A percentile compares a stretch with the other conserved stretches of the same genome.
Conservation (phyloP, 2,888 invertebrate genomes). For the Candidula unifasciata region DNA sequence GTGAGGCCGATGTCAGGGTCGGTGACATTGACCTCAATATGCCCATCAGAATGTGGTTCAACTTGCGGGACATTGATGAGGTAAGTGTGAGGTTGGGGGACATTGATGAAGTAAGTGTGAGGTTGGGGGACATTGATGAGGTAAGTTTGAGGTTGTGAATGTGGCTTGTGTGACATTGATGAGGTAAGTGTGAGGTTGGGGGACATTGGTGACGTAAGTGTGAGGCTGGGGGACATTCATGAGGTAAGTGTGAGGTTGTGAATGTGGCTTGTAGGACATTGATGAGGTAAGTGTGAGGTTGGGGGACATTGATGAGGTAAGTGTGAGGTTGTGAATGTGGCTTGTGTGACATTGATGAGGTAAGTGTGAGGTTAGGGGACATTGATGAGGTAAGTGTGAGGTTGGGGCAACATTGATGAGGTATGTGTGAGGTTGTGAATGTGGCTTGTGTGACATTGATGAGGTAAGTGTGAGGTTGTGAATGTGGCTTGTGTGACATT, state of each 20-base stretch:
- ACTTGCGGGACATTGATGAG: slow-evolving; percentile 85
- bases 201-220: neutral
- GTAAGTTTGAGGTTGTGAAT: neutral
- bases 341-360: no score
- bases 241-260: no score
- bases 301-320: neutral
- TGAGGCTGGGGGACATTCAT: neutral
- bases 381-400: no score
- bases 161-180: neutral
- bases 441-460: neutral
- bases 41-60: slow-evolving; percentile 88
- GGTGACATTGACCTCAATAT: slow-evolving; percentile 83
- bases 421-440: no score
- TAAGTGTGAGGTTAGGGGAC: no score
- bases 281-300: neutral
- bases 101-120: neutral
- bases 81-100: slow-evolving; percentile 62
- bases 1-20: slow-evolving; percentile 84
- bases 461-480: neutral
- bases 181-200: neutral
- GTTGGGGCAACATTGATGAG: no score
- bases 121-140: neutral
- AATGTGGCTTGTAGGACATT: neutral
- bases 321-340: neutral
- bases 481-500: no score